phyloP scores from a whole-genome alignment of 2,888 invertebrate genomes.

The Tetragonula carbonaria region DNA sequence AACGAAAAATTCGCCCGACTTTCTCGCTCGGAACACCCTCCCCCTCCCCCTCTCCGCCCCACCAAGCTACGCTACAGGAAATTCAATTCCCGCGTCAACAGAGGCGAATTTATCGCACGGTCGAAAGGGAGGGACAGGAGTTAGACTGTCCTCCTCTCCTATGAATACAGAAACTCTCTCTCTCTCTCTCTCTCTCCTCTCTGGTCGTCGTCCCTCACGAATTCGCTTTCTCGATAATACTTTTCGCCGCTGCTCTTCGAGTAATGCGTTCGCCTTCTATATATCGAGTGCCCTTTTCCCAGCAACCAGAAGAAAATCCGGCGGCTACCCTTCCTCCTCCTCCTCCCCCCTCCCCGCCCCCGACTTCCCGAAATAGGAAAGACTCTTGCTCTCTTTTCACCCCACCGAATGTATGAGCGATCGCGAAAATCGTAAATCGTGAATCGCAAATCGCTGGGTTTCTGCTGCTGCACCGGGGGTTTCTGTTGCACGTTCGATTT shows the following conservation, averaged over 20 bases:
- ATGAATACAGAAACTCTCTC: slow-evolving; percentile 63
- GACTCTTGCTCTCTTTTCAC: not conserved
- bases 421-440: not conserved
- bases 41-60: not conserved
- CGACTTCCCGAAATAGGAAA: slow-evolving; percentile 12
- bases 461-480: too few relatives aligned
- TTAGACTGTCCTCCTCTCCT: slow-evolving; percentile 41
- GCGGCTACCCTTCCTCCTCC: not conserved
- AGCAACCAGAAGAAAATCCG: slow-evolving; percentile 14
- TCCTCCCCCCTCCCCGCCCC: not conserved
- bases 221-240: slow-evolving; percentile 60
- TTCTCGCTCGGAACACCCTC: slow-evolving; percentile 42
- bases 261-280: slow-evolving; percentile 48
- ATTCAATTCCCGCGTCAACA: slow-evolving; percentile 81
- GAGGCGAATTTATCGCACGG: slow-evolving; percentile 78
- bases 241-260: slow-evolving; percentile 44
- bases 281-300: slow-evolving; percentile 37
- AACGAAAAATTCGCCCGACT: slow-evolving; percentile 66
- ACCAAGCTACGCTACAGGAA: slow-evolving; percentile 66
- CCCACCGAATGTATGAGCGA: not conserved
- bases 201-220: slow-evolving; percentile 45
- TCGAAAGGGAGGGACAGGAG: slow-evolving; percentile 43
- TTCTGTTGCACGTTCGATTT: too few relatives aligned
- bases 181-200: slow-evolving; percentile 15
- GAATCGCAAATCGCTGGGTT: too few relatives aligned